Percentiles rank a stretch among this genome's conserved stretches.
These are phyloP conservation scores for Dryadula phaetusa DNA, from an alignment of 2,888 invertebrate species.

Conservation along the genomic window DNA sequence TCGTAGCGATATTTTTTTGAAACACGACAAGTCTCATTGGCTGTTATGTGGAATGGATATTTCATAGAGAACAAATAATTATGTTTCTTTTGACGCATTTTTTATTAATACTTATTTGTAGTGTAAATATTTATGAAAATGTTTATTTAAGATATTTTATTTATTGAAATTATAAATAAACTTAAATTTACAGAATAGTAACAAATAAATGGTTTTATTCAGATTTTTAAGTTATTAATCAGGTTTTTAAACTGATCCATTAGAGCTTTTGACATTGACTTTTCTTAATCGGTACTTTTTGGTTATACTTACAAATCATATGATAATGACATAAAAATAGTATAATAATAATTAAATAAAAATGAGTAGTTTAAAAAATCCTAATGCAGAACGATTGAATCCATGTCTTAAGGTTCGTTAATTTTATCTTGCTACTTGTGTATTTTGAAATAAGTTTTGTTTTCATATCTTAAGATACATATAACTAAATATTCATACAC, in stretches of 20 bases:
- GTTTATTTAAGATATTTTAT: background rate
- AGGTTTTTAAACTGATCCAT: background rate
- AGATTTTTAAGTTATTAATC: too few species aligned
- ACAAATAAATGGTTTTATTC: too few species aligned
- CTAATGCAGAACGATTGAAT: conserved; percentile 67
- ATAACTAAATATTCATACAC: background rate
- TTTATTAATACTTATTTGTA: background rate
- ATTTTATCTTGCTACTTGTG: background rate
- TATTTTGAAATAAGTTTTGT: too few species aligned
- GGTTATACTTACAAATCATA: conserved; percentile 9
- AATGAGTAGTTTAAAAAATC: conserved; percentile 64
- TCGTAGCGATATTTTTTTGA: conserved; percentile 42
- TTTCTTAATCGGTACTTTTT: background rate
- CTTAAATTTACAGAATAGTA: too few species aligned
- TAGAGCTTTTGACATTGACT: conserved; percentile 6
- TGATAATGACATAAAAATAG: conserved; percentile 2
- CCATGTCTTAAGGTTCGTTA: conserved; percentile 70
- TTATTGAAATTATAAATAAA: background rate
- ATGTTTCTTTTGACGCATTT: conserved; percentile 50
- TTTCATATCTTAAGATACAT: background rate
- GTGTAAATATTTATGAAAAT: background rate
- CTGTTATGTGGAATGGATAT: background rate
- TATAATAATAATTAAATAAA: conserved; percentile 35
- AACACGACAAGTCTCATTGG: conserved; percentile 19
- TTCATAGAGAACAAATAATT: conserved; percentile 51